Percentiles rank a stretch among this genome's conserved stretches.
These are phyloP conservation scores for Cyrtonyx montezumae DNA, from an alignment of 2,113 vertebrate genomes.

Conservation along the genomic window DNA sequence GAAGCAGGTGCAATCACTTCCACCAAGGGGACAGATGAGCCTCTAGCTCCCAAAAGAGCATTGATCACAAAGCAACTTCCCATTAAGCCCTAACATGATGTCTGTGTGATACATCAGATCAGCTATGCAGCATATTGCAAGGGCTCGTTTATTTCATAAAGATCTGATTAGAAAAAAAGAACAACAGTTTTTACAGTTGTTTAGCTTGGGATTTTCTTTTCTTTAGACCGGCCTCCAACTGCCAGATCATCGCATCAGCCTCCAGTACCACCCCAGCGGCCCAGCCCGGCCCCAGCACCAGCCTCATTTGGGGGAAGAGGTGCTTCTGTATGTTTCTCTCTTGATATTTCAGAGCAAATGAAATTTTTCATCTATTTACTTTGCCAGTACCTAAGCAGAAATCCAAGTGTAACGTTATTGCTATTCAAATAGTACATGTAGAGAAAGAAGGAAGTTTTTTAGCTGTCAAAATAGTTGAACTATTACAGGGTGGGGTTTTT, in stretches of 20 bases:
- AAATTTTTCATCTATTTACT: background rate
- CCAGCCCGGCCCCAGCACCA: constrained; percentile 55
- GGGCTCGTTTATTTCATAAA: background rate
- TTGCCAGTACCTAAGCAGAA: background rate
- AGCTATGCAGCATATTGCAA: background rate
- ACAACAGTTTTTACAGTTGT: background rate
- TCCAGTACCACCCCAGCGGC: constrained; percentile 83
- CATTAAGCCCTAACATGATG: background rate
- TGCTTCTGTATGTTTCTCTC: constrained; percentile 65
- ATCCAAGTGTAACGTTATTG: background rate
- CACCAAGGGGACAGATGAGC: background rate
- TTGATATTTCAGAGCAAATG: background rate
- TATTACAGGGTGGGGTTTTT: background rate
- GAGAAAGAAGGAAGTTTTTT: background rate
- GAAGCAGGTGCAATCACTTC: background rate
- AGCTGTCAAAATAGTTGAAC: background rate
- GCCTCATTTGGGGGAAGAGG: constrained; percentile 15
- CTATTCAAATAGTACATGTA: background rate
- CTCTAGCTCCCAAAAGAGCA: background rate
- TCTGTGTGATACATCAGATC: background rate
- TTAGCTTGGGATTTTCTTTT: background rate
- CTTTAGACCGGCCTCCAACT: constrained; percentile 70
- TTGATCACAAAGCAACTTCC: background rate
- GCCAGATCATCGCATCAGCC: constrained; percentile 73
- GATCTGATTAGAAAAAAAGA: background rate